These are phyloP conservation scores for Liopterus haemorrhoidalis DNA, from an alignment of 2,888 invertebrate genomes.

Conservation along the genomic window DNA sequence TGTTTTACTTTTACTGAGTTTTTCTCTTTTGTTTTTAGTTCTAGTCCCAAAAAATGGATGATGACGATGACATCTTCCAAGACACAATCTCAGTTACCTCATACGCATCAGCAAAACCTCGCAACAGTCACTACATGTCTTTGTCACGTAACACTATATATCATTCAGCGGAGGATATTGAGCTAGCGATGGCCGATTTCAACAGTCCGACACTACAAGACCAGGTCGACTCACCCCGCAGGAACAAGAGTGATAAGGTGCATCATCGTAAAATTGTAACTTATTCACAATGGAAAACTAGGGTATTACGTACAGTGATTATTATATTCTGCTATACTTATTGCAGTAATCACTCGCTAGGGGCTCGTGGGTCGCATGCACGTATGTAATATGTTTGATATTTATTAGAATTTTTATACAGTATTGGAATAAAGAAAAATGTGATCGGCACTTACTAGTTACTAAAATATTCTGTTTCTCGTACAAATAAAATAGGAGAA, in stretches of 20 bases:
- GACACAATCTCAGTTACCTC: slow-evolving; percentile 44
- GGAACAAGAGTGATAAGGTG: slow-evolving; percentile 45
- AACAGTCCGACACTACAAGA: slow-evolving; percentile 21
- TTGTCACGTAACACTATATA: slow-evolving; percentile 56
- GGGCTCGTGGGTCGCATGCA: background rate
- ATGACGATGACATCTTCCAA: slow-evolving; percentile 43
- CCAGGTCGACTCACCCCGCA: slow-evolving; percentile 20
- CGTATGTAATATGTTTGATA: background rate
- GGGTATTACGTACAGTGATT: slow-evolving; percentile 48
- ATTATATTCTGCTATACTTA: slow-evolving; percentile 15
- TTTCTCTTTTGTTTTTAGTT: too few species aligned
- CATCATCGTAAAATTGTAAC: slow-evolving; percentile 53
- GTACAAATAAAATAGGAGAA: too few species aligned
- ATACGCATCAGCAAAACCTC: slow-evolving; percentile 32
- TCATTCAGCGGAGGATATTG: slow-evolving; percentile 54
- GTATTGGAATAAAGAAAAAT: too few species aligned
- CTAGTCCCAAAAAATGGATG: slow-evolving; percentile 32
- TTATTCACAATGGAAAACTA: slow-evolving; percentile 57
- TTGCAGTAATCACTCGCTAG: slow-evolving; percentile 5
- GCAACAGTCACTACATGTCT: slow-evolving; percentile 43
- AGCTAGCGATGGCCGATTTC: slow-evolving; percentile 41
- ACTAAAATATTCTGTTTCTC: too few species aligned
- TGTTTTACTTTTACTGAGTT: too few species aligned
- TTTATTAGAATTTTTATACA: too few species aligned
- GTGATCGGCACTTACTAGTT: too few species aligned